phyloP scores from a whole-genome alignment of 2,797 vertebrate genomes.

The Chromis chromis region DNA sequence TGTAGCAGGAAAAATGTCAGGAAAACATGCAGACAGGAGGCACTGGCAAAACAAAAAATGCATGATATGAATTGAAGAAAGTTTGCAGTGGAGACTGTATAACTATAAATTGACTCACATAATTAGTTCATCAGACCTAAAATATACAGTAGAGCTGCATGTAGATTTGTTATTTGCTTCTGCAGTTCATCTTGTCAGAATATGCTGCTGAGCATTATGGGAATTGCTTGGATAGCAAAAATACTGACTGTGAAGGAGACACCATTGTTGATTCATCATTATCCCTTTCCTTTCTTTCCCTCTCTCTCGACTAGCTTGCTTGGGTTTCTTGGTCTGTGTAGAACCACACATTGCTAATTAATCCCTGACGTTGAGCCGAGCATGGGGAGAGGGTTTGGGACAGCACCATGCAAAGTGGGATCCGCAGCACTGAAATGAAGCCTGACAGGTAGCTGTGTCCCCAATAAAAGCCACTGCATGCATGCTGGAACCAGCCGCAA shows the following conservation, averaged over 20 bases:
- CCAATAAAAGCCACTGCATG: conserved; percentile 23
- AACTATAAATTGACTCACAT: conserved; percentile 20
- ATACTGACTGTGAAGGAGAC: conserved; percentile 15
- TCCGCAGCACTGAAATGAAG: conserved; percentile 61
- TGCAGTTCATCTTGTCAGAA: conserved; percentile 26
- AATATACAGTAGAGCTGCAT: background rate
- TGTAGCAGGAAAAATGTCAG: background rate
- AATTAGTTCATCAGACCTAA: conserved; percentile 16
- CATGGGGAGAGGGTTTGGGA: conserved; percentile 35
- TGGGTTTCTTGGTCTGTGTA: conserved; percentile 43
- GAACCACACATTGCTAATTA: conserved; percentile 74
- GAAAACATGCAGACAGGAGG: conserved; percentile 2
- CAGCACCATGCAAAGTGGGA: conserved; percentile 52
- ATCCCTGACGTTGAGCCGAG: conserved; percentile 57
- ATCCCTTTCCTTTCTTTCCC: conserved; percentile 13
- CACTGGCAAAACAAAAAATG: background rate
- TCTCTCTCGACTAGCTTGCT: conserved; percentile 11
- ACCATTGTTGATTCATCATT: conserved; percentile 51
- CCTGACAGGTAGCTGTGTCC: conserved; percentile 70
- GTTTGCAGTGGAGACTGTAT: background rate
- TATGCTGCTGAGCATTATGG: conserved; percentile 29
- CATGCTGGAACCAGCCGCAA: conserved; percentile 42
- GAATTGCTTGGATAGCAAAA: conserved; percentile 42
- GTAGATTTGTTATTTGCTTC: conserved; percentile 13
- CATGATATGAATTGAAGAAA: background rate